phyloP scores from a whole-genome alignment of 1,140 invertebrate genomes.

The Coenobita brevimanus region DNA sequence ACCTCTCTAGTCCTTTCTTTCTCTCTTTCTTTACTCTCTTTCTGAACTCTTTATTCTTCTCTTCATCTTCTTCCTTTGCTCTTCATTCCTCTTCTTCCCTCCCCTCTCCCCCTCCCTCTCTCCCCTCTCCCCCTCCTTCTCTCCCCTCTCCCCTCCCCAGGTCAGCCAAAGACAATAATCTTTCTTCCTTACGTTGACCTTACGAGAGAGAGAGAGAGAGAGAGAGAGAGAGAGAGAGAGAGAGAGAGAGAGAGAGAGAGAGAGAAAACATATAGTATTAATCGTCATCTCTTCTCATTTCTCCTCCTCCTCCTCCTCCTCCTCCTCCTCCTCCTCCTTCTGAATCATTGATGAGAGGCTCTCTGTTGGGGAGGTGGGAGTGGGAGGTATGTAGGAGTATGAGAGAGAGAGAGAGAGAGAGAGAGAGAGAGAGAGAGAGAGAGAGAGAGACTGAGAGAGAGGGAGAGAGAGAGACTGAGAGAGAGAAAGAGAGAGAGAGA shows the following conservation, averaged over 20 bases:
- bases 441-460: background rate
- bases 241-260: too few species aligned
- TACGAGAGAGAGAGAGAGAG: too few species aligned
- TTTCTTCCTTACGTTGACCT: too few species aligned
- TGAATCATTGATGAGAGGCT: background rate
- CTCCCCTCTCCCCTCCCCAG: background rate
- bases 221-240: too few species aligned
- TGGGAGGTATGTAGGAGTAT: background rate
- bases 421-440: background rate
- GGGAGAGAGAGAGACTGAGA: background rate
- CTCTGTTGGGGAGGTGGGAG: background rate
- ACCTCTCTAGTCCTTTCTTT: too few species aligned
- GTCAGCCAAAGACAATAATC: too few species aligned
- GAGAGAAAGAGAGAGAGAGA: constrained; percentile 9
- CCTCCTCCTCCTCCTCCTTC: too few species aligned
- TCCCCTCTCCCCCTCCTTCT: background rate
- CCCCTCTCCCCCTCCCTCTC: background rate
- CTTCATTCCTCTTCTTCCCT: background rate
- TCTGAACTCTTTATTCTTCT: too few species aligned
- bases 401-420: background rate
- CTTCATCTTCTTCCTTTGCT: background rate
- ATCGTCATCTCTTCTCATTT: background rate
- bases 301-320: background rate
- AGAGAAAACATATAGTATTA: too few species aligned
- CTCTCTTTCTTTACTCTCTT: too few species aligned